Base-by-base conservation (phyloP, 2,888 invertebrate species). In the Ectemnius cavifrons region DNA sequence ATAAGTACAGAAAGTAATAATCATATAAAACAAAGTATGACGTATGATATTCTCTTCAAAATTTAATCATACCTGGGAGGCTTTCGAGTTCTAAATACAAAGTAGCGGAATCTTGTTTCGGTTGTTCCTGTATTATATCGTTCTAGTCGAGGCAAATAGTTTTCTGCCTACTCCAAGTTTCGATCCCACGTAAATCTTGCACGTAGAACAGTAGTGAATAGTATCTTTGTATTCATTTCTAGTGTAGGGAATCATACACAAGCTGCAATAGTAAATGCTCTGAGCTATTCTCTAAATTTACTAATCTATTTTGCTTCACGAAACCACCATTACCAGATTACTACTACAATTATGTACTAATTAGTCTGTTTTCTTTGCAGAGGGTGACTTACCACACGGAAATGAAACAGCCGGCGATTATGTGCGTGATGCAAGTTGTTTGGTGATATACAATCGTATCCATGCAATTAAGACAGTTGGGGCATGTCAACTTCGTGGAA, bases 391-490 rank as follows among this genome's bases (percentile, higher is more conserved):
- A 77, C 77, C 77, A 76, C 3, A 73, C 4, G 4, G 62, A 76
- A 56, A n/a, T 37, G 14, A 77, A 65, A 57, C 47, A 49, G 20
- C 56, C 68, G 5, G 81, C 79, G 27, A 74, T 23, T 6, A 62
- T 6, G 11, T 78, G 81, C 2, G 81, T 81, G 14, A 49, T 1
- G 14, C 20, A 11, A n/a, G 63, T 77, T 59, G 20, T 76, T 45
- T 71, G 58, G 63, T 63, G 62, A 18, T 61, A 63, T 23, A 75
- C 74, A 13, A 75, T 20, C 0, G 78, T 82, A 18, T 49, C 46
- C 23, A 80, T 80, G 5, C 63, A 75, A 52, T 52, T 62, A 23
- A 80, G 71, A 70, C 82, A 82, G 66, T 82, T 82, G 4, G 79
- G 79, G n/a, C 81, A 82, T 13, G 81, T 82, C 47, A 63, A 75